phyloP scores from a whole-genome alignment of 2,888 invertebrate species.

The Andrena minutula region DNA sequence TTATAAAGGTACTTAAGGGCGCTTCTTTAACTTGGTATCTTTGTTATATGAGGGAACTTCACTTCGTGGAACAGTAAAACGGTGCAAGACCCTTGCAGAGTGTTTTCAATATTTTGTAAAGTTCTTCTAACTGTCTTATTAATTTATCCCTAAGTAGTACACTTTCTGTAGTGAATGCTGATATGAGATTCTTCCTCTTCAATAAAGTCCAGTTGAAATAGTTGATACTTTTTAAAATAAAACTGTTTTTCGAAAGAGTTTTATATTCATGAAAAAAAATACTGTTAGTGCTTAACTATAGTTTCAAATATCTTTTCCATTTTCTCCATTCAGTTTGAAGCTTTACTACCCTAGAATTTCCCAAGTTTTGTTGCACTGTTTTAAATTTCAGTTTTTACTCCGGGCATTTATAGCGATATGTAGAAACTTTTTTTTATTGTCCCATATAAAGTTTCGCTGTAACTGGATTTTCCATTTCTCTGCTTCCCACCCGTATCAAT shows the following conservation, averaged over 20 bases:
- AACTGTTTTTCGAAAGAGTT: too few species aligned
- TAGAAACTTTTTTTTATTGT: constrained; percentile 23
- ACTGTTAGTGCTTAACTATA: too few species aligned
- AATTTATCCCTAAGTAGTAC: neutral
- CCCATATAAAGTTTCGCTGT: neutral
- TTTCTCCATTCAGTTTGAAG: neutral
- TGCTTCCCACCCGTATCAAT: too few species aligned
- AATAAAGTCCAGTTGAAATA: neutral
- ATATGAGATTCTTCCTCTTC: neutral
- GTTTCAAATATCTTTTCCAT: neutral
- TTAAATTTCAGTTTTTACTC: neutral
- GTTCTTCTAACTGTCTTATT: neutral
- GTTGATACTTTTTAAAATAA: neutral
- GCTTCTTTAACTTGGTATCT: neutral
- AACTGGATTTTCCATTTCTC: neutral
- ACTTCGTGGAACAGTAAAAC: neutral
- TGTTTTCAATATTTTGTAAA: neutral
- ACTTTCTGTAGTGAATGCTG: neutral
- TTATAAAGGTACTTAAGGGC: neutral
- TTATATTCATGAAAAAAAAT: too few species aligned
- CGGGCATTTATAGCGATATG: neutral
- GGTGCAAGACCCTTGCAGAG: neutral
- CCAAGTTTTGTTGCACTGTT: neutral
- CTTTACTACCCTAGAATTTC: neutral
- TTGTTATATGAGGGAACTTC: constrained; percentile 1